Percentiles rank a stretch among this genome's conserved stretches.
Evolutionary conservation across 2,888 invertebrate genomes (phyloP).

Genomic region (Cryptocephalus moraei): DNA sequence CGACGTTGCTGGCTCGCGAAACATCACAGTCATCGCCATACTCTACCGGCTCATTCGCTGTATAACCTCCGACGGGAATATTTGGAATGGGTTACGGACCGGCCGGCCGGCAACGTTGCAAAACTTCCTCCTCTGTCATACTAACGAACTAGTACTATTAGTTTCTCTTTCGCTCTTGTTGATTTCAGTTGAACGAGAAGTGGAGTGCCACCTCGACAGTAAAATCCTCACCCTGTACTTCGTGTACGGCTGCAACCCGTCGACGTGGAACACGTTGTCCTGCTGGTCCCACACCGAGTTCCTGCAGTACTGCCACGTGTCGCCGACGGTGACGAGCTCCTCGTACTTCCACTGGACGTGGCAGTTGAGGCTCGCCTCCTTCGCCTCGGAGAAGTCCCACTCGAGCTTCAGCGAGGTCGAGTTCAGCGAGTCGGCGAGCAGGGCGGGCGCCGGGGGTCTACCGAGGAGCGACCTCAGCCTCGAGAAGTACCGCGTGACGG

Average conservation of each 20-base stretch:
- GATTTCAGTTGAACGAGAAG: no score
- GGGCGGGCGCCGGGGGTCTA: conserved; percentile 60
- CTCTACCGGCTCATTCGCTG: no score
- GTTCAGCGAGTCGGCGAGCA: conserved; percentile 67
- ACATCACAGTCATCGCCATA: no score
- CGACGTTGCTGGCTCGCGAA: no score
- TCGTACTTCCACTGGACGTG: conserved; percentile 70
- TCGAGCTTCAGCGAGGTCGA: conserved; percentile 70
- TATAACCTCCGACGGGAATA: no score
- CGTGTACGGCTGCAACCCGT: conserved; percentile 75
- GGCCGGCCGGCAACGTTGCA: no score
- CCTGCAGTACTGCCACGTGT: conserved; percentile 68
- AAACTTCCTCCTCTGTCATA: no score
- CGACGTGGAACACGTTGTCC: conserved; percentile 54
- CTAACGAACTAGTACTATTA: no score
- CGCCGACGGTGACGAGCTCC: conserved; percentile 29
- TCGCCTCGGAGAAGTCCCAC: conserved; percentile 58
- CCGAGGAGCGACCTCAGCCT: conserved; percentile 57
- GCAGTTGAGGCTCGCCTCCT: conserved; percentile 43
- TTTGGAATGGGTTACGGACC: no score
- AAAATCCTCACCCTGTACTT: conserved; percentile 65
- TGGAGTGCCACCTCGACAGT: no score
- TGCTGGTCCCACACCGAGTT: conserved; percentile 55
- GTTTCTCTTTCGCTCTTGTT: no score
- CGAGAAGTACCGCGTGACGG: conserved; percentile 63